A percentile compares a stretch with the other conserved stretches of the same genome.
Conservation (phyloP, 2,113 vertebrate genomes). For the Anoplopoma fimbria region DNA sequence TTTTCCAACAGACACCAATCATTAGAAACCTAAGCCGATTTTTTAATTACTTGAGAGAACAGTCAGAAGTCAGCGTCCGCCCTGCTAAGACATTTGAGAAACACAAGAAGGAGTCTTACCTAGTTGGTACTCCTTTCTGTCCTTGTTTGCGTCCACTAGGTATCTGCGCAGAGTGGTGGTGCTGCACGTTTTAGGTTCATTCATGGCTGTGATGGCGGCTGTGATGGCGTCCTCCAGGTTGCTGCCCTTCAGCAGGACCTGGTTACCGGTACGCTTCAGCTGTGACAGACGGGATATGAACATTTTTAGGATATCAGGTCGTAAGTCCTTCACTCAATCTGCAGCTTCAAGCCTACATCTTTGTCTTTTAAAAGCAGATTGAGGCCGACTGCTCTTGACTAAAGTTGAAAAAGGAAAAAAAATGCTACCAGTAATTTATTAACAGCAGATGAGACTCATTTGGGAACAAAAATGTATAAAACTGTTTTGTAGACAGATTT, state of each 20-base stretch:
- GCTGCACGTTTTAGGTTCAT: constrained; percentile 98
- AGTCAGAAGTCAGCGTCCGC: background rate
- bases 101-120: constrained; percentile 80
- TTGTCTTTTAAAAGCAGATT: background rate
- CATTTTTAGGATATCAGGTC: background rate
- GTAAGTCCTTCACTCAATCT: background rate
- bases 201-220: constrained; percentile 97
- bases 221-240: constrained; percentile 94
- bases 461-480: background rate
- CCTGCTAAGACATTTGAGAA: background rate
- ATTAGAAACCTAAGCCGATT: background rate
- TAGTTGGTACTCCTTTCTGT: constrained; percentile 89
- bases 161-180: constrained; percentile 93
- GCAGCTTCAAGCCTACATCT: background rate
- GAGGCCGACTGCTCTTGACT: background rate
- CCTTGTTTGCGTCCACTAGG: constrained; percentile 92
- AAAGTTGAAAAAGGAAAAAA: too few relatives aligned
- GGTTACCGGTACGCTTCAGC: constrained; percentile 95
- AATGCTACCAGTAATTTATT: background rate
- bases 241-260: constrained; percentile 90
- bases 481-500: background rate
- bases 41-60: background rate
- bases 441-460: too few relatives aligned
- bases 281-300: constrained; percentile 59
- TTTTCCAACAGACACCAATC: background rate